Base-by-base conservation (phyloP, 2,113 vertebrate genomes). In the Maylandia zebra region DNA sequence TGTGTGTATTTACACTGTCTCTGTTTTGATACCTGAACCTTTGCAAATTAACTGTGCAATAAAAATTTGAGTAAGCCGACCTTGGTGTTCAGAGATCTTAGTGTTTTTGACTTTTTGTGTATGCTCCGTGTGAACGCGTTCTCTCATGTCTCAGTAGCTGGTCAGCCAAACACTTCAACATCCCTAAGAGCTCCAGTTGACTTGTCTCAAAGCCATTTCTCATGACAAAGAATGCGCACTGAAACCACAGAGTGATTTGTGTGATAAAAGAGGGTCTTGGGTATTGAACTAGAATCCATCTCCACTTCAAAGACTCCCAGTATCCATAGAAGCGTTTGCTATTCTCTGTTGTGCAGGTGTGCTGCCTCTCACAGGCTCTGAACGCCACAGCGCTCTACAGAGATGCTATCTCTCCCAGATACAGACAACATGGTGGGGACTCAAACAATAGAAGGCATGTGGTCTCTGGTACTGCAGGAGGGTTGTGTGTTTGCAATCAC, bases 331-430 rank as follows among this genome's bases (percentile, higher is more conserved):
- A 94, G 90, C 41, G 24, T 50, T 45, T 76, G 13, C 83, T 61
- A 94, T 95, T 96, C 95, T 95, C 92, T 91, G 85, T 11, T 9
- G 85, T 83, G 93, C 96, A 97, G 96, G 96, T 97, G 96, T 83
- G 92, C 89, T 88, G 79, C 88, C 85, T 94, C 83, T 82, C 88
- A 89, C 82, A n/a, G 90, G 91, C 85, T 89, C 64, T 86, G 76
- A 52, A 90, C 86, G 55, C 91, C 85, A 55, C 81, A 83, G 84
- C 59, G 38, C 43, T 74, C 90, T 61, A 78, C 83, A 80, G 52
- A 92, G 96, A 96, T 96, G 91, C 79, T 95, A 96, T 96, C 96
- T 89, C 52, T 82, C 36, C 30, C 69, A 84, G 64, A 87, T 88
- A 90, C 81, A 94, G 92, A 91, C 90, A 91, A 86, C 86, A 86